Evolutionary conservation across 2,888 invertebrate genomes (phyloP), one percentile per base, ranked within the genome.

Genomic region (Saturnia japonica): DNA sequence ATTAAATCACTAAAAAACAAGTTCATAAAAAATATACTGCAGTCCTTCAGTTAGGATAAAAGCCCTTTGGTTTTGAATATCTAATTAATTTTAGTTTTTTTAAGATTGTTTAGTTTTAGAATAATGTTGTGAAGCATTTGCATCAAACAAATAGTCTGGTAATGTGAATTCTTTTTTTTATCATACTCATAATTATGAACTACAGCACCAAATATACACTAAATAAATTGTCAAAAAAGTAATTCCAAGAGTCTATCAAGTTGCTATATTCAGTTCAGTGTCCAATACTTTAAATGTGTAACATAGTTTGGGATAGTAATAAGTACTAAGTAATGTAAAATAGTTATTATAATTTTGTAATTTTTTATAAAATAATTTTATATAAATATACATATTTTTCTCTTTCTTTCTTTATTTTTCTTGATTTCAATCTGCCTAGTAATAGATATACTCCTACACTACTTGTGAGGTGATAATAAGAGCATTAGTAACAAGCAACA

Each of bases 351-450:
- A 14, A 57, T 57, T 57, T 11, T 25, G 25, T 57, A 25, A 57
- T 11, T 57, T 54, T 57, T 57, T 25, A 25, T 57, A 57, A 12
- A 25, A 57, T 57, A 28, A 3, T 60, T 57, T 60, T 60, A 3
- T 60, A 60, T 60, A 16, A 60, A 28, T 60, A 60, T 60, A 60
- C 57, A 60, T 60, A 60, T 25, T 28, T 60, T 67, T 28, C 22
- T 54, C 25, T 28, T 11, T 51, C n/a, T 1, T 9, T 51, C 51
- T 22, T 51, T 51, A 14, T 66, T n/a, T n/a, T n/a, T n/a, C n/a
- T n/a, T n/a, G n/a, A 54, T 42, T 40, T 47, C 42, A 22, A 42
- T 51, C n/a, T 51, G 51, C n/a, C n/a, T n/a, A n/a, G n/a, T n/a
- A n/a, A n/a, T n/a, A n/a, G n/a, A n/a, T n/a, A n/a, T n/a, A n/a